Conservation (phyloP, 2,888 invertebrate genomes). For the Lasioglossum leucozonium region DNA sequence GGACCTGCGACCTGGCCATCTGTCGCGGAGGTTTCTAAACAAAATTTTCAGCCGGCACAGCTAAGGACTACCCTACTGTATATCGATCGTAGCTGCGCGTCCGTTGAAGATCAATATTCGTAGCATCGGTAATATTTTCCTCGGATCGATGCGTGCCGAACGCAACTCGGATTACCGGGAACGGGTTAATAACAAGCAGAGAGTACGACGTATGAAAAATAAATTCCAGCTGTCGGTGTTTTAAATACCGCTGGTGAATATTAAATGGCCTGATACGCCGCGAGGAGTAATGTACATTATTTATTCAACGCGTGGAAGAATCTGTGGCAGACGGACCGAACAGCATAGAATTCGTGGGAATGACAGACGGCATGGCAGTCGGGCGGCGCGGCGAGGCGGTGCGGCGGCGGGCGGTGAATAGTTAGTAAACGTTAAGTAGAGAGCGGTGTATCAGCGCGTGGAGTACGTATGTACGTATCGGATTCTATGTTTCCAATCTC, state of each 20-base stretch:
- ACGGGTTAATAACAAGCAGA: neutral
- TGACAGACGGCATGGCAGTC: conserved; percentile 38
- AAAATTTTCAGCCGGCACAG: too few species aligned
- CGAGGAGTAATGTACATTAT: conserved; percentile 13
- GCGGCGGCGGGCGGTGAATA: conserved; percentile 61
- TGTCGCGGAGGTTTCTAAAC: too few species aligned
- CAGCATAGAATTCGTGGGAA: conserved; percentile 64
- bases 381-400: neutral
- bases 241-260: neutral
- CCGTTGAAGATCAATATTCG: neutral
- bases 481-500: conserved; percentile 57
- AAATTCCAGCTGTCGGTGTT: neutral
- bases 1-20: too few species aligned
- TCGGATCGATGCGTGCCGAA: neutral
- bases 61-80: too few species aligned
- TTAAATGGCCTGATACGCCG: neutral
- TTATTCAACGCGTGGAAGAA: conserved; percentile 26
- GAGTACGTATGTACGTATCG: conserved; percentile 67
- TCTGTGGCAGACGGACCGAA: neutral
- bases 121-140: neutral
- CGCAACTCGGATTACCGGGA: neutral
- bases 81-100: too few species aligned
- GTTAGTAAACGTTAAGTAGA: conserved; percentile 75
- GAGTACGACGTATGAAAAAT: neutral
- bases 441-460: conserved; percentile 66